Evolutionary conservation across 2,113 vertebrate species (phyloP).

Genomic region (Gymnorhina tibicen): DNA sequence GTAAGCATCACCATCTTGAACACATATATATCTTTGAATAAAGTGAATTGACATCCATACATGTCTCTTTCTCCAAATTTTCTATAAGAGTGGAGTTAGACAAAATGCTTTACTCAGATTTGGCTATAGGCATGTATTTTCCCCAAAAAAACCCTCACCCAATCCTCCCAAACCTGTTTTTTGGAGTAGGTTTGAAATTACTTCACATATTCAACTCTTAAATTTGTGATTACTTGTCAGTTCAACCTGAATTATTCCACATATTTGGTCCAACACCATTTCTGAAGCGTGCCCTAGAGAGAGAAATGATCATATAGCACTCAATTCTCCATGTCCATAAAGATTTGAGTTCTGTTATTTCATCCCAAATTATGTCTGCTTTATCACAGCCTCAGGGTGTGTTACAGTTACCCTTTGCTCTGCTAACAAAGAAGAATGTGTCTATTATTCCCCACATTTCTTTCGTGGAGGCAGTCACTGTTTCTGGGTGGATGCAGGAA

Average conservation of each 20-base stretch:
- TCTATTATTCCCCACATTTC: neutral
- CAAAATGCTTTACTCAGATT: neutral
- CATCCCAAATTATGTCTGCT: neutral
- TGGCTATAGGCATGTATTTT: neutral
- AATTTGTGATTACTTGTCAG: neutral
- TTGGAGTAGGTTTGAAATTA: neutral
- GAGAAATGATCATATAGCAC: neutral
- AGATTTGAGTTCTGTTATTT: neutral
- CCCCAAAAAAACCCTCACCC: rapidly evolving
- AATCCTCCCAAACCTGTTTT: neutral
- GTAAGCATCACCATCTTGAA: neutral
- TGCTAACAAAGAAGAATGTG: neutral
- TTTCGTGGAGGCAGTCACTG: neutral
- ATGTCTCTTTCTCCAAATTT: neutral
- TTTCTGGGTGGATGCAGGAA: neutral
- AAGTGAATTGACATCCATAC: neutral
- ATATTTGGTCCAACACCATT: neutral
- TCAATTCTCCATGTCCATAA: neutral
- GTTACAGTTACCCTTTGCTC: neutral
- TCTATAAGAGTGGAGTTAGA: neutral
- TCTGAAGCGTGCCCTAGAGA: neutral
- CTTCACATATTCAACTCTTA: neutral
- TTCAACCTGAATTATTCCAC: neutral
- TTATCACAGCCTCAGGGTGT: neutral
- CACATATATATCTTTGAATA: neutral